These are phyloP conservation scores for Danionella cerebrum DNA, from an alignment of 2,113 vertebrate species.

Conservation along the genomic window DNA sequence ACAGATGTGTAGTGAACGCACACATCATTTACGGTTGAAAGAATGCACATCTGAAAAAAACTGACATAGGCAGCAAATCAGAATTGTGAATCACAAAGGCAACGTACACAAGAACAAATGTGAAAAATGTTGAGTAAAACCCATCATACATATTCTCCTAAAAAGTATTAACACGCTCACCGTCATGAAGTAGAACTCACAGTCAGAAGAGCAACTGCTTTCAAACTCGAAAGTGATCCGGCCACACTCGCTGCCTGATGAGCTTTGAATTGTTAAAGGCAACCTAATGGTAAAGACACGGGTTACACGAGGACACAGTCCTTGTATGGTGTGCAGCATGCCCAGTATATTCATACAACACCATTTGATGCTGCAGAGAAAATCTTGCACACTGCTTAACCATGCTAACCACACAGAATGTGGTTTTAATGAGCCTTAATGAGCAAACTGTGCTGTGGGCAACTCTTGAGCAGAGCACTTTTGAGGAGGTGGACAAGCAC, in stretches of 20 bases:
- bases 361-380: not conserved
- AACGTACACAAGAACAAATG: too few species aligned
- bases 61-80: too few species aligned
- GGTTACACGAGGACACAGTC: not conserved
- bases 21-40: too few species aligned
- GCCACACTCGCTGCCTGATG: slow-evolving; percentile 77
- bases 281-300: slow-evolving; percentile 60
- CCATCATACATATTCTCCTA: too few species aligned
- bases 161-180: slow-evolving; percentile 62
- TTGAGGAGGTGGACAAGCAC: not conserved
- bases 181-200: slow-evolving; percentile 97
- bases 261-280: slow-evolving; percentile 77
- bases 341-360: not conserved
- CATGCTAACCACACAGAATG: not conserved
- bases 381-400: not conserved
- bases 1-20: too few species aligned
- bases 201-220: slow-evolving; percentile 80
- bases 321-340: not conserved
- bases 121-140: too few species aligned
- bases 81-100: too few species aligned
- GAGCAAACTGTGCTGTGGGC: not conserved
- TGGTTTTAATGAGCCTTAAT: not conserved
- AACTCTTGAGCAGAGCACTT: not conserved
- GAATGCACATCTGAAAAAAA: too few species aligned
- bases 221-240: slow-evolving; percentile 94